Percentiles rank a stretch among this genome's conserved stretches.
Evolutionary conservation across 2,797 vertebrate species (phyloP).

Genomic region (Girardinus metallicus): DNA sequence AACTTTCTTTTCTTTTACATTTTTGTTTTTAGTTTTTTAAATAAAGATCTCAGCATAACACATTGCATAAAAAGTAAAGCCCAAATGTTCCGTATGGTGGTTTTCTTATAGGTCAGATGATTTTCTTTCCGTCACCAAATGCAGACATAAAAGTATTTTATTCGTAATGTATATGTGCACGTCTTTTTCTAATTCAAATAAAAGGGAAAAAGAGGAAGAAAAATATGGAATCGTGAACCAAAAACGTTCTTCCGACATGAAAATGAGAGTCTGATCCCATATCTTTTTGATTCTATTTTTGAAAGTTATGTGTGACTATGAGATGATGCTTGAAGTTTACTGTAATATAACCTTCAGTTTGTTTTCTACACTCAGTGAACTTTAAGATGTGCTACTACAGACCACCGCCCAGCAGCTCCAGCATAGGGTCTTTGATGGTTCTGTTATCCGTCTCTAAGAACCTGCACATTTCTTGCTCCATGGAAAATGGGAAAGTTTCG

Average conservation of each 20-base stretch:
- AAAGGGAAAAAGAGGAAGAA: no score
- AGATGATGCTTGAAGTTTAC: neutral
- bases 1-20: no score
- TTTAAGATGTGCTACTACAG: slow-evolving; percentile 38
- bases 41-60: no score
- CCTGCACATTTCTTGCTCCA: slow-evolving; percentile 39
- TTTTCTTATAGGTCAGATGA: no score
- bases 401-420: fast-evolving
- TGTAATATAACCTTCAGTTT: neutral
- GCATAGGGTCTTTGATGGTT: fast-evolving
- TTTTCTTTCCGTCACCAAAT: no score
- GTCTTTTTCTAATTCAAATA: no score
- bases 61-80: no score
- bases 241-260: neutral
- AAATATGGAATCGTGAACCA: no score
- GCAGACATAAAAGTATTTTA: no score
- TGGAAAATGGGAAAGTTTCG: neutral
- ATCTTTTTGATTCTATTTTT: neutral
- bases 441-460: slow-evolving; percentile 29
- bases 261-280: neutral
- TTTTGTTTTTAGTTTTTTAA: no score
- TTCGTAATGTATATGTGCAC: no score
- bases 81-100: no score
- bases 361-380: slow-evolving; percentile 25
- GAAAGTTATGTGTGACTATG: neutral